Evolutionary conservation across 2,888 invertebrate genomes (phyloP).

Genomic region (Melieria picta): DNA sequence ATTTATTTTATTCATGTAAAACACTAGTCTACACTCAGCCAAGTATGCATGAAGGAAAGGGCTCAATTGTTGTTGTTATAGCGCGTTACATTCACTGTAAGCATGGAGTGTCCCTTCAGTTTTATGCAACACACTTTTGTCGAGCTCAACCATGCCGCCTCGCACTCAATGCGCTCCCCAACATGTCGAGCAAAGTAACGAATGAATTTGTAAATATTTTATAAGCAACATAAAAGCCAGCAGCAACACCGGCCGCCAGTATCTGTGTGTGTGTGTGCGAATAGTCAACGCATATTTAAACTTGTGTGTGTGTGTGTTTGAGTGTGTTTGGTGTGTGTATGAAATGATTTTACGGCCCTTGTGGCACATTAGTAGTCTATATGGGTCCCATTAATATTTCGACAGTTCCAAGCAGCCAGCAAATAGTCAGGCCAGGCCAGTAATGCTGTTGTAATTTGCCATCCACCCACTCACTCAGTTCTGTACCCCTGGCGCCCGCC

Average conservation of each 20-base stretch:
- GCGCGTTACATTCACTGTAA: neutral
- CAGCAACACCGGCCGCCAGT: slow-evolving; percentile 14
- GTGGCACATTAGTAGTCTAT: slow-evolving; percentile 63
- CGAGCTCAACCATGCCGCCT: neutral
- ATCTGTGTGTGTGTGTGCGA: slow-evolving; percentile 4
- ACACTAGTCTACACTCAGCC: slow-evolving; percentile 28
- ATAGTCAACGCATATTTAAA: neutral
- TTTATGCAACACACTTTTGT: neutral
- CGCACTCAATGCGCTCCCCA: neutral
- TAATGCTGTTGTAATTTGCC: too few species aligned
- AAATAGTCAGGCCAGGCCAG: too few species aligned
- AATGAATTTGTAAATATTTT: slow-evolving; percentile 65
- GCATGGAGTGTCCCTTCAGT: too few species aligned
- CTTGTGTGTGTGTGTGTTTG: slow-evolving; percentile 3
- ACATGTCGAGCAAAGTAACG: slow-evolving; percentile 51
- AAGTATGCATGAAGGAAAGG: neutral
- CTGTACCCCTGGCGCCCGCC: neutral
- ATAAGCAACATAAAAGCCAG: slow-evolving; percentile 56
- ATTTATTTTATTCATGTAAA: slow-evolving; percentile 41
- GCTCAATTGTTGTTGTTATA: neutral
- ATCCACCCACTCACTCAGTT: neutral
- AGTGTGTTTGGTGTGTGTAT: slow-evolving; percentile 1
- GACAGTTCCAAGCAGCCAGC: slow-evolving; percentile 33
- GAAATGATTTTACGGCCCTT: slow-evolving; percentile 57
- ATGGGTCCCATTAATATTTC: slow-evolving; percentile 58